Base-by-base conservation (phyloP, 2,888 invertebrate species). In the Lydus trimaculatus region DNA sequence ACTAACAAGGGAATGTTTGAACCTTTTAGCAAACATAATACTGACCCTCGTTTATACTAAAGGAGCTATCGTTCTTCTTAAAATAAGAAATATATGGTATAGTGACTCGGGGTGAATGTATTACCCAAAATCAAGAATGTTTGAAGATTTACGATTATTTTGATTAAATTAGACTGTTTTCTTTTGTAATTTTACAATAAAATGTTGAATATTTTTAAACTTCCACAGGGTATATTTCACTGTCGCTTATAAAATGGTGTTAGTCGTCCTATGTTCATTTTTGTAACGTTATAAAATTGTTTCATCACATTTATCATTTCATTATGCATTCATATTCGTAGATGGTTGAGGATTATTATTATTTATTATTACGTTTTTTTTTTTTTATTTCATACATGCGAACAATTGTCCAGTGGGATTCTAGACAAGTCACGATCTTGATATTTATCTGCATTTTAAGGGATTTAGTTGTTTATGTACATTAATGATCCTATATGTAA, bases 1-100 rank as follows among this genome's bases (percentile, higher is more conserved):
- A 71, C 76, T 76, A 76, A 76, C 76, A 76, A 76, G 76, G 70
- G 71, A 73, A 71, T 17, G 43, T 43, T 70, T 72, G 69, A 68
- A 64, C 74, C 74, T 75, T 73, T 74, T 72, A 68, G 62, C 71
- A 64, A 69, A 66, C 71, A 71, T 65, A 69, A 71, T 69, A 66
- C 66, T 64, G 64, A 71, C 66, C 67, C 71, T 65, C 60, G 66
- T 61, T 67, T 70, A 67, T 66, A 63, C 52, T 43, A 7, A 28
- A 56, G 43, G 63, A 58, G 13, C 58, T 15, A 17, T 31, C 6
- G n/a, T 17, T 13, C 43, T n/a, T 28, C 63, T n/a, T 31, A 66
- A 66, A 69, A 69, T 64, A 70, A 67, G 70, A 67, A 64, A 66
- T 67, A 67, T 67, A n/a, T n/a, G n/a, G n/a, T 61, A 67, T 62